Base-by-base conservation (phyloP, 2,113 vertebrate species). In the Brachionichthys hirsutus region DNA sequence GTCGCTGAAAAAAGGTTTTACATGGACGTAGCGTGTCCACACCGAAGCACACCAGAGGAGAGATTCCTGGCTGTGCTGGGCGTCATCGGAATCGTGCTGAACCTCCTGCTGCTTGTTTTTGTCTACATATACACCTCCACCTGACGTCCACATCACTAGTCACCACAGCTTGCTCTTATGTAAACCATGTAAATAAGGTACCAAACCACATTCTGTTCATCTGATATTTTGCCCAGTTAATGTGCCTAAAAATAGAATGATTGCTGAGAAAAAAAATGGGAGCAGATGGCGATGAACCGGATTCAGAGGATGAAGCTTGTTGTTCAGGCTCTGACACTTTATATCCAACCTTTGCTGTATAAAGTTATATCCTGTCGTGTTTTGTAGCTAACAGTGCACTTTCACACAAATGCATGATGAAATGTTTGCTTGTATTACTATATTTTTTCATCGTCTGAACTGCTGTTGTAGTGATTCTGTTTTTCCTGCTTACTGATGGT, bases 21-120 rank as follows among this genome's bases (percentile, higher is more conserved):
- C 82, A 89, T 86, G 87, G 85, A 87, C 30, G 67, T 84, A 7
- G 54, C 2, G 14, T 78, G 82, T 75, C 85, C 85, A 34, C 42
- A 83, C 43, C 57, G 65, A 36, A 84, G 81, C 71, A 85, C 82
- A 54, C 84, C 82, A 15, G 85, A 89, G 78, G 85, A 89, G 65
- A 79, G 84, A 57, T 89, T 86, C 81, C 84, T 89, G 85, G 87
- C 87, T 34, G 68, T 86, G 81, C 73, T 89, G 0, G 87, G 87
- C n/a, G 36, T 89, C 41, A 84, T 89, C 8, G 84, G 85, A 22
- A 87, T 89, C 0, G 24, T 83, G 0, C 84, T 87, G 30, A 89
- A 89, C 62, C 79, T 89, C 67, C 72, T 89, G 44, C 75, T 89
- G 54, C 82, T 89, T 0, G 51, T 81, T 19, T 86, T 89, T 4